Evolutionary conservation across 2,888 invertebrate species (phyloP).

Genomic region (Noctua fimbriata): DNA sequence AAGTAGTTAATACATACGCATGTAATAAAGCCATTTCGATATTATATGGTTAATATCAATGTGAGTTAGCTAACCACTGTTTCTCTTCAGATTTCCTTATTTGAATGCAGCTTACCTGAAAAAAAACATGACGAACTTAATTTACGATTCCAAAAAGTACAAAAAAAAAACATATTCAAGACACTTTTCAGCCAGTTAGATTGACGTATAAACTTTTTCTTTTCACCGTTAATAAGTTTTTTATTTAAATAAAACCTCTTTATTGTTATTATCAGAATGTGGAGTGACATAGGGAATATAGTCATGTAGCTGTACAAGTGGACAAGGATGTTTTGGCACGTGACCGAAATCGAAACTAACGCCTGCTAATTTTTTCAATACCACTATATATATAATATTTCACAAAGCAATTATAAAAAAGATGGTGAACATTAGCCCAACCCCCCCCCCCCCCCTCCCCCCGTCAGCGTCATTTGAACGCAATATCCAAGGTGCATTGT

Average conservation of each 20-base stretch:
- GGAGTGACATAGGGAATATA: not conserved
- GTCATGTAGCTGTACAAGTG: not conserved
- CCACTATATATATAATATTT: no score
- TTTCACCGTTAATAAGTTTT: not conserved
- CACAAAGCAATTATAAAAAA: not conserved
- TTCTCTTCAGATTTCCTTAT: not conserved
- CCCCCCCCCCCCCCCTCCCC: no score
- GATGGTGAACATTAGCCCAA: no score
- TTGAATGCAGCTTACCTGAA: constrained; percentile 33
- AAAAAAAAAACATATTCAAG: not conserved
- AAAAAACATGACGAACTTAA: not conserved
- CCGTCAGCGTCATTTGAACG: not conserved
- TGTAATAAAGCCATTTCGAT: not conserved
- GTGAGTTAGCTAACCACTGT: constrained; percentile 18
- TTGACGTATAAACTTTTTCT: not conserved
- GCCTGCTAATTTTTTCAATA: not conserved
- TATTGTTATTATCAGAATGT: not conserved
- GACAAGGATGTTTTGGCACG: not conserved
- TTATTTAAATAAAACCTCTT: not conserved
- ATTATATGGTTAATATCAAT: not conserved
- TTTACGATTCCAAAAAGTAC: not conserved
- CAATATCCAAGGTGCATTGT: not conserved
- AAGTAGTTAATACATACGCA: not conserved
- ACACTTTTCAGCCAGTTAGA: not conserved
- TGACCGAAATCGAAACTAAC: not conserved